A percentile compares a stretch with the other conserved stretches of the same genome.
Evolutionary conservation across 2,888 invertebrate genomes (phyloP).

Genomic region (Tetragonula carbonaria): DNA sequence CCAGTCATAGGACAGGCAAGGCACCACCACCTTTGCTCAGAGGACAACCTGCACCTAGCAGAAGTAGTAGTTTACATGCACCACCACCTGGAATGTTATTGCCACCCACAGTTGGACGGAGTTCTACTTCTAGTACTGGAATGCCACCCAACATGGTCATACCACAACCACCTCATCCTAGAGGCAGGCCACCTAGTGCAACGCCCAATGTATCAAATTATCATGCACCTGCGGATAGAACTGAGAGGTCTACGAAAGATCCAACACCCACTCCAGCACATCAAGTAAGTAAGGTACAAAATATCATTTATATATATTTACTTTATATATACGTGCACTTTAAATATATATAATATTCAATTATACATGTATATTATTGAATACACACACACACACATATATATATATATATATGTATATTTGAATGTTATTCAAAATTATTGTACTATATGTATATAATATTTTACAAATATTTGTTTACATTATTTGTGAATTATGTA

Average conservation of each 20-base stretch:
- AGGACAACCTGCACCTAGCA: slow-evolving; percentile 82
- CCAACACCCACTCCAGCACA: slow-evolving; percentile 82
- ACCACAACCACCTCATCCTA: slow-evolving; percentile 84
- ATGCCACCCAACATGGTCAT: slow-evolving; percentile 85
- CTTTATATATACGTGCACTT: slow-evolving; percentile 1
- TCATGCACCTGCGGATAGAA: slow-evolving; percentile 82
- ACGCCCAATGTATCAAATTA: slow-evolving; percentile 80
- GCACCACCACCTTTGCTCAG: slow-evolving; percentile 82
- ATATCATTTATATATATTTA: background rate
- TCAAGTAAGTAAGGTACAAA: slow-evolving; percentile 78
- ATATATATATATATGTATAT: slow-evolving; percentile 11
- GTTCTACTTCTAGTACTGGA: slow-evolving; percentile 84
- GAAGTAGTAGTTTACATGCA: slow-evolving; percentile 84
- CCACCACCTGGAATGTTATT: slow-evolving; percentile 85
- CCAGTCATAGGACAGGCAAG: slow-evolving; percentile 80
- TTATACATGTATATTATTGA: slow-evolving; percentile 12
- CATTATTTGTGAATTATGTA: slow-evolving; percentile 55
- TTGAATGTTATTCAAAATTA: slow-evolving; percentile 7
- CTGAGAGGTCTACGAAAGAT: slow-evolving; percentile 83
- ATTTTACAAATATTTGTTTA: slow-evolving; percentile 44
- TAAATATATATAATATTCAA: slow-evolving; percentile 7
- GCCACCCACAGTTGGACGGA: slow-evolving; percentile 84
- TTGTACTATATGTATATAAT: slow-evolving; percentile 22
- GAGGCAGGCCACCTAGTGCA: slow-evolving; percentile 79
- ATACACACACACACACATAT: background rate